Conservation (phyloP, 1,140 invertebrate species). For the Goniozus legneri region DNA sequence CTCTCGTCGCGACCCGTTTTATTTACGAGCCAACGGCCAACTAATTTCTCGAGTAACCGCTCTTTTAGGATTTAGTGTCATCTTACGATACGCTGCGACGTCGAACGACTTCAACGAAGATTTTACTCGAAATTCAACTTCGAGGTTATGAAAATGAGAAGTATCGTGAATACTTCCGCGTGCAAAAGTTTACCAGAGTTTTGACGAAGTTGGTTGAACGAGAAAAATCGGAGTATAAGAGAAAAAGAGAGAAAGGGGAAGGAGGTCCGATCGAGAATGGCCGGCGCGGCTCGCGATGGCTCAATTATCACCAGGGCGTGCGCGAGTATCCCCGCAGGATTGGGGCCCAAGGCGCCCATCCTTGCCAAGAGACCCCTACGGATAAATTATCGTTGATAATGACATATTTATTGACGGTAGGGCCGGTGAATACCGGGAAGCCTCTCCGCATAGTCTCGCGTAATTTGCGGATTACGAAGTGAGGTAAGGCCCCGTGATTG, state of each 20-base stretch:
- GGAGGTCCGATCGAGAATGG: constrained; percentile 17
- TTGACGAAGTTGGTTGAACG: too few relatives aligned
- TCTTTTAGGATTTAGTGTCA: constrained; percentile 16
- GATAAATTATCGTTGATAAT: constrained; percentile 41
- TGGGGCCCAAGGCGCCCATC: constrained; percentile 16
- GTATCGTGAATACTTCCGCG: too few relatives aligned
- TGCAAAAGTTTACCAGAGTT: too few relatives aligned
- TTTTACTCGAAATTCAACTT: not conserved
- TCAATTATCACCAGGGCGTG: constrained; percentile 36
- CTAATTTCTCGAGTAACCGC: constrained; percentile 25
- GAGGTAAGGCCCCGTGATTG: constrained; percentile 22
- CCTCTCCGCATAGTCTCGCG: constrained; percentile 12
- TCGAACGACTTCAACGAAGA: not conserved
- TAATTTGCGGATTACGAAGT: constrained; percentile 37
- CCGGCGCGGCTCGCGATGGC: constrained; percentile 24
- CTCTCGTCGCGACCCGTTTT: constrained; percentile 14
- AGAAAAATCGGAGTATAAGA: too few relatives aligned
- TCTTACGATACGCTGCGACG: not conserved
- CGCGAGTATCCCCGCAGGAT: constrained; percentile 11
- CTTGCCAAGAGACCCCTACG: too few relatives aligned
- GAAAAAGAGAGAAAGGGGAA: constrained; percentile 1
- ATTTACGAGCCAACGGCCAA: constrained; percentile 19
- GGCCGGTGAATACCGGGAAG: constrained; percentile 16
- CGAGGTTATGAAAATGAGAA: not conserved
- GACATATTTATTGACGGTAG: constrained; percentile 35